A percentile compares a stretch with the other conserved stretches of the same genome.
Evolutionary conservation across 2,113 vertebrate species (phyloP).

Genomic region (Hemicordylus capensis): DNA sequence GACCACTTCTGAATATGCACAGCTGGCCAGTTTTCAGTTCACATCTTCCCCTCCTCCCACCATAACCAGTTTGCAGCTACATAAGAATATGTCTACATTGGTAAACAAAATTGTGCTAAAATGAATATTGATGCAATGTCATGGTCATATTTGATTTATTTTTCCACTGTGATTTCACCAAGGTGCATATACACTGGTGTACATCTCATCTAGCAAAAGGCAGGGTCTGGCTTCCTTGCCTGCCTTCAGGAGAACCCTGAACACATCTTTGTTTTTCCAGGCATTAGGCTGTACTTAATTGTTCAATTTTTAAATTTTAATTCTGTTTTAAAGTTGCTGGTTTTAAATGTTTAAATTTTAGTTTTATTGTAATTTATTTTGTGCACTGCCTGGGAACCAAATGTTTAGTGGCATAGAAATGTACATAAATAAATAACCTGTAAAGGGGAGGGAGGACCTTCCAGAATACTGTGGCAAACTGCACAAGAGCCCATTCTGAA

Average conservation of each 20-base stretch:
- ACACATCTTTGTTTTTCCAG: too few species aligned
- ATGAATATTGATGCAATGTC: not conserved
- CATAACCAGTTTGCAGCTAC: not conserved
- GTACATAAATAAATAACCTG: too few species aligned
- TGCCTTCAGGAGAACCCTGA: too few species aligned
- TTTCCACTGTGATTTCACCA: not conserved
- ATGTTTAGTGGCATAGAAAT: too few species aligned
- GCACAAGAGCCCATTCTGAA: not conserved
- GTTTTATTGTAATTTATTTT: too few species aligned
- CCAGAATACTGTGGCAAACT: not conserved
- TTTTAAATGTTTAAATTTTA: too few species aligned
- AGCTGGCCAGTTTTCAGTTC: not conserved
- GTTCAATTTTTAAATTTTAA: too few species aligned
- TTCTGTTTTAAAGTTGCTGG: too few species aligned
- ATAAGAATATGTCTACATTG: not conserved
- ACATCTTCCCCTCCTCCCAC: not conserved
- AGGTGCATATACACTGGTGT: not conserved
- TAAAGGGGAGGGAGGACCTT: not conserved
- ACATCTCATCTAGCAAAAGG: too few species aligned
- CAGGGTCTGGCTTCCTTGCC: too few species aligned
- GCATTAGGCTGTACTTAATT: too few species aligned
- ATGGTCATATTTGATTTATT: not conserved
- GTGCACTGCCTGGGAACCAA: too few species aligned
- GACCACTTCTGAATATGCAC: not conserved
- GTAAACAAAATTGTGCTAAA: not conserved